Base-by-base conservation (phyloP, 1,140 invertebrate species). In the Bombus balteatus region DNA sequence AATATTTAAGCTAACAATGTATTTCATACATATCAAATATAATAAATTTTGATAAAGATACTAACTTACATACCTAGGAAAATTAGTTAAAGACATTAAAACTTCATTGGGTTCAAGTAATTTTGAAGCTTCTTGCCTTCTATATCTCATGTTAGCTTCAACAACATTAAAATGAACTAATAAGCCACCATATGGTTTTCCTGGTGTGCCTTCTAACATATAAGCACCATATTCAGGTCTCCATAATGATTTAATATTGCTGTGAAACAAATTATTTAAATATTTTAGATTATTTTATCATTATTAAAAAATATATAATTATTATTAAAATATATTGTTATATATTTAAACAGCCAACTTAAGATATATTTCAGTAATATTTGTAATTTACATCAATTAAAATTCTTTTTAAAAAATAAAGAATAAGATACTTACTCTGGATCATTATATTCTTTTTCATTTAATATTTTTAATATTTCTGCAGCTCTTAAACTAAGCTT, bases 131-230 rank as follows among this genome's bases (percentile, higher is more conserved):
- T 99, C 98, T 85, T 98, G 96, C 87, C 99, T 96, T 87, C 99
- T 96, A 88, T 97, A 97, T 78, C 96, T 97, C 99, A 99, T 99
- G 95, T 99, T 99, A 2, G 98, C 97, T 95, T 99, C 99, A 12
- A 99, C 99, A 84, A 99, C 97, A 94, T 99, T 99, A 93, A 99
- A 99, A 96, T 99, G 98, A 12, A 98, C 98, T 90, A 99, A 96
- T 25, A 99, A 95, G 4, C 98, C 98, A 47, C 98, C 98, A 92
- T 98, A 98, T 1, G 99, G 99, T 92, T 98, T 97, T 18, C 99
- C 99, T 32, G 99, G 99, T 3, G 99, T 99, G n/a, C 99, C 99
- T 96, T 99, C 99, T 73, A 99, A 96, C 99, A 99, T 99, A 92
- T 99, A 99, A 73, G 98, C 97, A 43, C 98, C 99, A 96, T 99